Percentiles rank a stretch among this genome's conserved stretches.
These are phyloP conservation scores for Priocnemis perturbator DNA, from an alignment of 2,888 invertebrate genomes.

Conservation along the genomic window DNA sequence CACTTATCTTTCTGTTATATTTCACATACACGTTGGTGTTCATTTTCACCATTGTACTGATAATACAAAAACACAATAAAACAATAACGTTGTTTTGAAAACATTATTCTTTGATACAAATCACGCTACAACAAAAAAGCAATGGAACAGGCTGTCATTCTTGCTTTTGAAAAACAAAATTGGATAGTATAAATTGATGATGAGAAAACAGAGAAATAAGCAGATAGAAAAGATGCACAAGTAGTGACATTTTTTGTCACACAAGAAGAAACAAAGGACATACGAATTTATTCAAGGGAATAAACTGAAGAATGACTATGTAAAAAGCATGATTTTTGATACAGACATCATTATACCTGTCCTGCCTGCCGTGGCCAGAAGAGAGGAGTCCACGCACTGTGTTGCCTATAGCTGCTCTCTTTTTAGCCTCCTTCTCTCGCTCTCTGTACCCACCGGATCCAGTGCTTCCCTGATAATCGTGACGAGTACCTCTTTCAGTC, in stretches of 20 bases:
- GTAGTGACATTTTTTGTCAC: slow-evolving; percentile 8
- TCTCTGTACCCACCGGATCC: slow-evolving; percentile 66
- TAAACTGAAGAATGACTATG: slow-evolving; percentile 60
- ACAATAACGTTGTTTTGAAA: no score
- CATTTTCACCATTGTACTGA: no score
- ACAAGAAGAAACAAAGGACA: slow-evolving; percentile 34
- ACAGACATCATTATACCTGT: slow-evolving; percentile 76
- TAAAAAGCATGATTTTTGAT: slow-evolving; percentile 74
- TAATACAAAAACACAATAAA: no score
- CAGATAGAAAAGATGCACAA: no score
- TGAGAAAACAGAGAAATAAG: not conserved
- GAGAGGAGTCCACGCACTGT: slow-evolving; percentile 73
- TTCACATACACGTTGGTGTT: no score
- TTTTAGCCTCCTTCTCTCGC: slow-evolving; percentile 70
- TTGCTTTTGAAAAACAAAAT: no score
- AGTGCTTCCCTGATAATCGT: slow-evolving; percentile 69
- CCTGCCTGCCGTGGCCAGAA: slow-evolving; percentile 74
- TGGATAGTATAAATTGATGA: not conserved
- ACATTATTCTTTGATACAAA: no score
- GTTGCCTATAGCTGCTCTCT: slow-evolving; percentile 75
- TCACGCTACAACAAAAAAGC: no score
- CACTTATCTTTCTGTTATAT: no score
- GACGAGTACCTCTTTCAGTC: slow-evolving; percentile 66
- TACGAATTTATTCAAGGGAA: slow-evolving; percentile 38
- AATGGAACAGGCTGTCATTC: no score